Conservation (phyloP, 1,140 invertebrate genomes). For the Leptinotarsa lineolata region DNA sequence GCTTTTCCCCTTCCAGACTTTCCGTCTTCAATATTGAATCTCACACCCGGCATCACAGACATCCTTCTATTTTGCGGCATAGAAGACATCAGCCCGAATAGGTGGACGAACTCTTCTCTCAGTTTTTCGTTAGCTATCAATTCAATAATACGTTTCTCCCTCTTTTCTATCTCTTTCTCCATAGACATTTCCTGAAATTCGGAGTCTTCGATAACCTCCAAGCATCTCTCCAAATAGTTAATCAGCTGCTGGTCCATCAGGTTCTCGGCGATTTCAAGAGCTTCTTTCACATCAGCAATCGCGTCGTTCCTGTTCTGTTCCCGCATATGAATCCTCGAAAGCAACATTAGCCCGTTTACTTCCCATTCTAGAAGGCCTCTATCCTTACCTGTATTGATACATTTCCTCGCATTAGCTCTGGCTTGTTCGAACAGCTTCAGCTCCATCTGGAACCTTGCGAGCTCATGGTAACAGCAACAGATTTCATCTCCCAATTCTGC, state of each 20-base stretch:
- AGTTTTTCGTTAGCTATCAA: conserved; percentile 46
- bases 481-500: conserved; percentile 45
- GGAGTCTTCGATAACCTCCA: conserved; percentile 42
- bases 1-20: too few relatives aligned
- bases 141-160: conserved; percentile 49
- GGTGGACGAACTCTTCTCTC: conserved; percentile 48
- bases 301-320: conserved; percentile 59
- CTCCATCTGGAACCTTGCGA: conserved; percentile 56
- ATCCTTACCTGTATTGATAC: conserved; percentile 58
- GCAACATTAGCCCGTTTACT: conserved; percentile 58
- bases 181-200: conserved; percentile 46
- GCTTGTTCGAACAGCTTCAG: conserved; percentile 60
- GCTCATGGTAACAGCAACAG: conserved; percentile 61
- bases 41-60: conserved; percentile 51
- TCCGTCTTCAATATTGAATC: background rate
- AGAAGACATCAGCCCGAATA: conserved; percentile 50
- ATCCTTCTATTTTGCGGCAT: conserved; percentile 49
- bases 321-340: conserved; percentile 59
- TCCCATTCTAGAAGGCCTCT: conserved; percentile 55
- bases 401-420: conserved; percentile 60
- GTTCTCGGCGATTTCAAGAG: conserved; percentile 23
- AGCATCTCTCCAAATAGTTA: conserved; percentile 35
- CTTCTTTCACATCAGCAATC: conserved; percentile 27
- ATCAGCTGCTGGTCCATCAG: conserved; percentile 34
- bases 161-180: conserved; percentile 47